Conservation (phyloP, 2,888 invertebrate genomes). For the Drosophila atripex region DNA sequence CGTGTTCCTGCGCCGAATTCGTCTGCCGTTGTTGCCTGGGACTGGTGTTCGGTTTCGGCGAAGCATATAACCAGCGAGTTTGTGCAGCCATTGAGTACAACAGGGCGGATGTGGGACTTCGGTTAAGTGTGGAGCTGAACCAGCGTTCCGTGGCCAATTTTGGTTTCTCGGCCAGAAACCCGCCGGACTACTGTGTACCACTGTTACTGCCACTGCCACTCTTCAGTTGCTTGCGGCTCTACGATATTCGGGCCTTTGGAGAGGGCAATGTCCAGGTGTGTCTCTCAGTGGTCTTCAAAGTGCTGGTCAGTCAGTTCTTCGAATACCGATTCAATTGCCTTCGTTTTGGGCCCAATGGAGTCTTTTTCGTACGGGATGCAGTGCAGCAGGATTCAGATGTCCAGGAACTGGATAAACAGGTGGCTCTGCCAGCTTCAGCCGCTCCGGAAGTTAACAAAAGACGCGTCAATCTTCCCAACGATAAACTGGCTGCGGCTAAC, state of each 20-base stretch:
- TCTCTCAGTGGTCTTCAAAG: constrained; percentile 58
- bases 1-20: constrained; percentile 58
- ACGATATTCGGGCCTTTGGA: constrained; percentile 47
- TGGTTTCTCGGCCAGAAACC: constrained; percentile 49
- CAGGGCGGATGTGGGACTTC: constrained; percentile 31
- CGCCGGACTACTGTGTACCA: constrained; percentile 66
- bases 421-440: too few species aligned
- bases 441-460: neutral
- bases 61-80: constrained; percentile 43
- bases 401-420: constrained; percentile 11
- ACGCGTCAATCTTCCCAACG: constrained; percentile 7
- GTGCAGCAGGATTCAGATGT: constrained; percentile 1
- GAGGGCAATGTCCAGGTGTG: constrained; percentile 58
- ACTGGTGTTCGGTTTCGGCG: constrained; percentile 43
- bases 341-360: constrained; percentile 52
- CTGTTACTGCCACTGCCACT: constrained; percentile 61
- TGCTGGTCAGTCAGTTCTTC: constrained; percentile 51
- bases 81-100: constrained; percentile 51
- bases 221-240: constrained; percentile 63
- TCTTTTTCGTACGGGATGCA: constrained; percentile 30
- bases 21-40: constrained; percentile 67
- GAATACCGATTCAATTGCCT: constrained; percentile 66
- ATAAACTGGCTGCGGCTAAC: constrained; percentile 23
- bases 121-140: constrained; percentile 55
- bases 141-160: constrained; percentile 44